Evolutionary conservation across 2,888 invertebrate species (phyloP), one percentile per base, ranked within the genome.

Genomic region (Diarsia dahlii): DNA sequence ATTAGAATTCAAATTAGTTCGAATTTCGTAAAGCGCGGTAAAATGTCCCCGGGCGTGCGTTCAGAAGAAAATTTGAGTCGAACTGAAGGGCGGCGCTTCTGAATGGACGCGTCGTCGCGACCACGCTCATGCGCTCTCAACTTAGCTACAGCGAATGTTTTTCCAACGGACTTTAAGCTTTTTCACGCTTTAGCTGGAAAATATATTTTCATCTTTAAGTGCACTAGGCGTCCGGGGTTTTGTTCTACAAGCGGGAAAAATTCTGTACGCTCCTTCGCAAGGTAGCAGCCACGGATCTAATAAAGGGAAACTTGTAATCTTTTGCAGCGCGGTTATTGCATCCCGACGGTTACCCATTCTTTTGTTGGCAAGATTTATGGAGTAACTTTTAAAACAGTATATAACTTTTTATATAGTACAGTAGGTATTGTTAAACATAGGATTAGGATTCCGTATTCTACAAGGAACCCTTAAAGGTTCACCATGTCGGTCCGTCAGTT

Each of bases 31-130:
- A 87, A 89, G 90, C 93, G 93, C 94, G 93, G 92, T 90, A 91
- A 92, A 91, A 78, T 89, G 92, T 89, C 85, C 87, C 88, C 91
- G 92, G 89, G 93, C 96, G 95, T 92, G 94, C 94, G 93, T 89
- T 89, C 93, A 84, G 89, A 90, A 86, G 91, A 90, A 89, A 91
- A 91, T 93, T 95, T 92, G 93, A 94, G 93, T 82, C 91, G 91
- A 90, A 95, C 95, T 96, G 95, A 92, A 94, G 93, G 91, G 92
- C 89, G 93, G 89, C 90, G 90, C 89, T 90, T 86, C 90, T 95
- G 93, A 95, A 94, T 94, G 94, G 90, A 91, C 87, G 89, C 80
- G 85, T 82, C 86, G 85, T 82, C 86, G 85, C 83, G 85, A 89
- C 84, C 79, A 89, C 93, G 93, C 89, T 93, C 95, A 95, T 95